Percentiles rank a stretch among this genome's conserved stretches.
These are phyloP conservation scores for Holotrichia oblita DNA, from an alignment of 1,140 invertebrate species.

Conservation along the genomic window DNA sequence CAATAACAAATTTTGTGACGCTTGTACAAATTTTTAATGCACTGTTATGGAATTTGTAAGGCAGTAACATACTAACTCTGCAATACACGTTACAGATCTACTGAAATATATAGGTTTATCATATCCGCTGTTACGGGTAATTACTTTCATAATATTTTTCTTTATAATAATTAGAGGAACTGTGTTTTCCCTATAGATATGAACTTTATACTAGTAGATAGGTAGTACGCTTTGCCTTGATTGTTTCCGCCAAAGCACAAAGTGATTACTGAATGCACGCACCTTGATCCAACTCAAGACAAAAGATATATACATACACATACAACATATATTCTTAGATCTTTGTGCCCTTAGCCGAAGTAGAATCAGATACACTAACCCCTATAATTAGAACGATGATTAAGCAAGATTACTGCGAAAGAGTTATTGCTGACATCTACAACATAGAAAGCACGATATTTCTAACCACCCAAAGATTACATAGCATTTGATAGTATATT, in stretches of 20 bases:
- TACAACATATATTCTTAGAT: background rate
- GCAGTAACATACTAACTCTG: no score
- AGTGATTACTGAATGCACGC: constrained; percentile 19
- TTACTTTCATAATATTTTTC: no score
- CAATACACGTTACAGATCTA: no score
- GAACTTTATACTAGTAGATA: background rate
- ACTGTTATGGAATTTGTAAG: no score
- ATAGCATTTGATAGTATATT: background rate
- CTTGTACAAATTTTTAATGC: no score
- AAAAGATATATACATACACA: background rate
- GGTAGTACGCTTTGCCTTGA: background rate
- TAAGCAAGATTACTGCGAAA: constrained; percentile 18
- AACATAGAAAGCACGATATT: constrained; percentile 24
- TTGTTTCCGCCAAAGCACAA: constrained; percentile 19
- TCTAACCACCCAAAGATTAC: background rate
- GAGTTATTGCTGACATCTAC: constrained; percentile 14
- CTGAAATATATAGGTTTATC: no score
- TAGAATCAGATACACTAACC: constrained; percentile 4
- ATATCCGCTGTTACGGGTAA: no score
- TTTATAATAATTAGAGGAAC: no score
- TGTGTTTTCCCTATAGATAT: no score
- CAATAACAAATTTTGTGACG: no score
- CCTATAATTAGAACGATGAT: constrained; percentile 25
- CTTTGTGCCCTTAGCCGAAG: background rate
- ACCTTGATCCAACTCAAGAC: background rate